A percentile compares a stretch with the other conserved stretches of the same genome.
Conservation (phyloP, 1,140 invertebrate species). For the Zaprionus capensis region DNA sequence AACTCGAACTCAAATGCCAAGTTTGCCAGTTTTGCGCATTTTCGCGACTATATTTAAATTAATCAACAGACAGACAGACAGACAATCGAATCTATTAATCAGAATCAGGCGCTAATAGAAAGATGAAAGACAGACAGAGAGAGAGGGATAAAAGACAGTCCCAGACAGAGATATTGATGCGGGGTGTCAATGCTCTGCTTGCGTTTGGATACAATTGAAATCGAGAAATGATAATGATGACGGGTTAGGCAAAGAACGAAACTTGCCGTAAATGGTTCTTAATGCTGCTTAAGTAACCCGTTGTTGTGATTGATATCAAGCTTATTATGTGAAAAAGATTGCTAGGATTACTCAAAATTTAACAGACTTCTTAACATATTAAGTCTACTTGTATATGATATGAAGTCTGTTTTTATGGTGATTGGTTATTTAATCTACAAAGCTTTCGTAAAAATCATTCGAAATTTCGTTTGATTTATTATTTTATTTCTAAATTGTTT, state of each 20-base stretch:
- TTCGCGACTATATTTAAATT: conserved; percentile 47
- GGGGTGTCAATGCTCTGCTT: conserved; percentile 18
- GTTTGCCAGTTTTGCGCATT: conserved; percentile 18
- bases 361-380: background rate
- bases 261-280: conserved; percentile 4
- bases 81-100: conserved; percentile 45
- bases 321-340: background rate
- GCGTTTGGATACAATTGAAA: conserved; percentile 18
- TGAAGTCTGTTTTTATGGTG: background rate
- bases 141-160: background rate
- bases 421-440: no score
- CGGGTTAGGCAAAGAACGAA: background rate
- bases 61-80: conserved; percentile 26
- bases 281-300: conserved; percentile 3
- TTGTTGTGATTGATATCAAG: background rate
- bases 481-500: no score
- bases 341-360: background rate
- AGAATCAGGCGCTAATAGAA: conserved; percentile 37
- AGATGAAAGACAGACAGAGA: conserved; percentile 1
- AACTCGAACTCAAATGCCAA: conserved; percentile 16
- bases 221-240: background rate
- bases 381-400: background rate
- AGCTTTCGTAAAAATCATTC: background rate
- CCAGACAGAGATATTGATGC: background rate
- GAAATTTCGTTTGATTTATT: background rate